These are phyloP conservation scores for Neodiprion lecontei DNA, from an alignment of 1,140 invertebrate species.

Conservation along the genomic window DNA sequence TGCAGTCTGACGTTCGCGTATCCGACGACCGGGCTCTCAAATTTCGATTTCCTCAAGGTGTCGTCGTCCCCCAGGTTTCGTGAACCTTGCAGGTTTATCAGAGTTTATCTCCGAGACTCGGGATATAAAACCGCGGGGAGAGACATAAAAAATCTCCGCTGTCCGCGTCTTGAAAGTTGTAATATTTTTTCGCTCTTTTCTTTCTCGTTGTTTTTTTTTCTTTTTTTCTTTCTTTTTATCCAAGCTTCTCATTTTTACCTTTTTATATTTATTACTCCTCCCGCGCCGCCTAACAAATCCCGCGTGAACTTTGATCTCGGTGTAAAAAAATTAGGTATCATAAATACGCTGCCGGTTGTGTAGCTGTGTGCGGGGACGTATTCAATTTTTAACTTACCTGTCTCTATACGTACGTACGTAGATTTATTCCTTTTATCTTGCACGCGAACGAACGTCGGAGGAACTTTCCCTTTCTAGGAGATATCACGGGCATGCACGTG, in stretches of 20 bases:
- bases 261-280: background rate
- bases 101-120: background rate
- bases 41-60: conserved; percentile 1
- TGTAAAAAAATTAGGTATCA: too few relatives aligned
- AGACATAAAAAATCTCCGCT: background rate
- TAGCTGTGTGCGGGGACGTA: background rate
- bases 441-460: background rate
- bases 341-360: background rate
- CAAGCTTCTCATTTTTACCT: background rate
- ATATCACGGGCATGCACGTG: background rate
- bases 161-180: background rate
- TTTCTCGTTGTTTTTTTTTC: background rate
- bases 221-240: background rate
- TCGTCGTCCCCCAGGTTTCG: background rate
- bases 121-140: too few relatives aligned
- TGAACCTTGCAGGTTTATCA: background rate
- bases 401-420: too few relatives aligned
- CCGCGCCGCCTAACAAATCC: too few relatives aligned
- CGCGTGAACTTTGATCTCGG: too few relatives aligned
- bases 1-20: background rate
- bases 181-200: too few relatives aligned
- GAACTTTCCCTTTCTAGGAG: background rate
- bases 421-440: background rate
- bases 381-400: background rate
- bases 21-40: background rate